Percentiles rank a stretch among this genome's conserved stretches.
phyloP scores from a whole-genome alignment of 2,888 invertebrate genomes.

The Ellobium chinense region DNA sequence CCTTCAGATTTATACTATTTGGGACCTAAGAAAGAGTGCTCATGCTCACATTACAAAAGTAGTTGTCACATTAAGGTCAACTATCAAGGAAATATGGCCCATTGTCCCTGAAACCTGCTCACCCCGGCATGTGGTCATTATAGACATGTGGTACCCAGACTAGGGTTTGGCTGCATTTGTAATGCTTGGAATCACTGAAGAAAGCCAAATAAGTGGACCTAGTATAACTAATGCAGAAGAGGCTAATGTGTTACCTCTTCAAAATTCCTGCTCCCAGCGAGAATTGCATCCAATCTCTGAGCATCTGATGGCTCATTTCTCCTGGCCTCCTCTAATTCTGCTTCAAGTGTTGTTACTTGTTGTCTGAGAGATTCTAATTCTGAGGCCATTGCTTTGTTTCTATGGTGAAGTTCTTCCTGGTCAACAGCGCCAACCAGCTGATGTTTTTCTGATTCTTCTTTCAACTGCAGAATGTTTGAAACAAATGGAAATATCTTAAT shows the following conservation, averaged over 20 bases:
- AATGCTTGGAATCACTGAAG: too few relatives aligned
- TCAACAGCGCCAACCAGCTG: conserved; percentile 50
- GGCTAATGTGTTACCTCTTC: conserved; percentile 21
- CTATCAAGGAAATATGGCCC: too few relatives aligned
- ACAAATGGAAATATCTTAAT: neutral
- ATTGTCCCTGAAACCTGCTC: too few relatives aligned
- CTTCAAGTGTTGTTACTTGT: conserved; percentile 19
- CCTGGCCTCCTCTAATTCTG: conserved; percentile 2
- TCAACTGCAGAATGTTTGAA: conserved; percentile 39
- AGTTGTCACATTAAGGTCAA: too few relatives aligned
- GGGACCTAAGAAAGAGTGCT: too few relatives aligned
- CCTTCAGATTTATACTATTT: too few relatives aligned
- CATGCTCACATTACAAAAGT: too few relatives aligned
- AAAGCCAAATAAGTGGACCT: neutral
- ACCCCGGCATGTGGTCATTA: too few relatives aligned
- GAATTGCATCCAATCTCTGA: conserved; percentile 27
- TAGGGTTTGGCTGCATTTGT: too few relatives aligned
- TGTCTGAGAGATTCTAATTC: conserved; percentile 50
- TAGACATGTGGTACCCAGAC: too few relatives aligned
- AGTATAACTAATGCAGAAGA: neutral
- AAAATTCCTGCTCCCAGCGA: conserved; percentile 36
- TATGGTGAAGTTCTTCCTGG: conserved; percentile 55
- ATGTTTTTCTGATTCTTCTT: conserved; percentile 36
- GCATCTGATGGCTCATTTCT: conserved; percentile 30
- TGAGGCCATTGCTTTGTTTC: conserved; percentile 51